Percentiles rank a stretch among this genome's conserved stretches.
Evolutionary conservation across 2,113 vertebrate species (phyloP).

Genomic region (Ceuthmochares aereus): DNA sequence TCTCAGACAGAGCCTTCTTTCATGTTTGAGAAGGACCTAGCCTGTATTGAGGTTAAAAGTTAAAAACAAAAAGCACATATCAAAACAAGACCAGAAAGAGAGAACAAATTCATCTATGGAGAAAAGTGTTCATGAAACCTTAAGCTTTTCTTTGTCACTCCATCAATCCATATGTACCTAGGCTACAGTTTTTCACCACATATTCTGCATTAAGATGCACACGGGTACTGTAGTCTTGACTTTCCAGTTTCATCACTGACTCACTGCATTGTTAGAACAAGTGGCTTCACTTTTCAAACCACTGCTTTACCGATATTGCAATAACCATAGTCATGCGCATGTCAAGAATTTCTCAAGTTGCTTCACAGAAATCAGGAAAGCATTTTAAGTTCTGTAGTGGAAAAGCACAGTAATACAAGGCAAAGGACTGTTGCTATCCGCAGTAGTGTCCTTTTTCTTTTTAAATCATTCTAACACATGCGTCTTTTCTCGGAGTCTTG

Average conservation of each 20-base stretch:
- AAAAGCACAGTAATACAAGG: neutral
- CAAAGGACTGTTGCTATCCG: neutral
- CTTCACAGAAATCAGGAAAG: slow-evolving; percentile 1
- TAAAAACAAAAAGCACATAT: neutral
- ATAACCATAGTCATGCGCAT: neutral
- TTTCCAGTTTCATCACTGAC: neutral
- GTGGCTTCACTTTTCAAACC: neutral
- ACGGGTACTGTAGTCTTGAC: neutral
- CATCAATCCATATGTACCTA: neutral
- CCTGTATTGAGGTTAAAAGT: neutral
- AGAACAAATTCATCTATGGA: neutral
- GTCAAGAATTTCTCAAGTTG: neutral
- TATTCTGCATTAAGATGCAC: neutral
- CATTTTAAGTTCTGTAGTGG: neutral
- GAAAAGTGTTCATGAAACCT: neutral
- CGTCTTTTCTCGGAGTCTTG: neutral
- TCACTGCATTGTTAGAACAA: neutral
- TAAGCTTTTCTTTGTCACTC: neutral
- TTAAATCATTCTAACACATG: neutral
- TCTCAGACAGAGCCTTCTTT: slow-evolving; percentile 20
- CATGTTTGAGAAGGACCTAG: slow-evolving; percentile 12
- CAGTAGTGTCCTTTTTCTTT: neutral
- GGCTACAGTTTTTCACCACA: neutral
- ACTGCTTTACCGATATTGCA: neutral
- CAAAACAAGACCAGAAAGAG: neutral